phyloP scores from a whole-genome alignment of 2,113 vertebrate genomes.

The Myocastor coypus region DNA sequence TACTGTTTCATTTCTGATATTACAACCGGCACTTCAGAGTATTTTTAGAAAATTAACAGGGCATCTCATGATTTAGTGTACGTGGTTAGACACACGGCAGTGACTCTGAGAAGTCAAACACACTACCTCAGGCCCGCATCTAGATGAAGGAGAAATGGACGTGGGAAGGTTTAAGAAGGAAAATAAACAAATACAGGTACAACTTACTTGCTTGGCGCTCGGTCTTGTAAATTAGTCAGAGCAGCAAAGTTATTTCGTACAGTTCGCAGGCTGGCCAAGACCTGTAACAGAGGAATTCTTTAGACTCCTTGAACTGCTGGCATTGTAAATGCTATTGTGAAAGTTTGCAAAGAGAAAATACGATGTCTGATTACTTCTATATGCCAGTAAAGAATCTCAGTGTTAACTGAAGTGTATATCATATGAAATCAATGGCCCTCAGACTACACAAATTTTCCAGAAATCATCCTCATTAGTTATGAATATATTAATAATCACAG shows the following conservation, averaged over 20 bases:
- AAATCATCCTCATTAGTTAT: not conserved
- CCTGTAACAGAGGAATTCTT: slow-evolving; percentile 86
- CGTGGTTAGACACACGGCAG: not conserved
- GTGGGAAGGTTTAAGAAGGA: not conserved
- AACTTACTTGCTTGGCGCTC: slow-evolving; percentile 96
- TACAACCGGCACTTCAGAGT: not conserved
- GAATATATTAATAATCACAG: not conserved
- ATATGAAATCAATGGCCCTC: not conserved
- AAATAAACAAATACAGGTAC: not conserved
- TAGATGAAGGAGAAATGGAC: not conserved
- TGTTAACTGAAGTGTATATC: not conserved
- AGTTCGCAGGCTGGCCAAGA: slow-evolving; percentile 98
- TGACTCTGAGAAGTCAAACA: not conserved
- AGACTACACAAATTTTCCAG: not conserved
- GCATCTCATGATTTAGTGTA: not conserved
- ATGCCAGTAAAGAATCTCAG: not conserved
- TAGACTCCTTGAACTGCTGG: not conserved
- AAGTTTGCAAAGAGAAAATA: not conserved
- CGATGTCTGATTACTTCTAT: slow-evolving; percentile 24
- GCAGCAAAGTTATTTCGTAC: slow-evolving; percentile 99
- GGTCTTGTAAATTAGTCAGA: slow-evolving; percentile 97
- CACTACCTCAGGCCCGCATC: not conserved
- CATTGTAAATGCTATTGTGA: not conserved
- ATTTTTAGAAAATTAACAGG: slow-evolving; percentile 69
- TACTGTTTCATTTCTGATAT: slow-evolving; percentile 42